phyloP scores from a whole-genome alignment of 2,888 invertebrate species.

The Didymodactylos carnosus region DNA sequence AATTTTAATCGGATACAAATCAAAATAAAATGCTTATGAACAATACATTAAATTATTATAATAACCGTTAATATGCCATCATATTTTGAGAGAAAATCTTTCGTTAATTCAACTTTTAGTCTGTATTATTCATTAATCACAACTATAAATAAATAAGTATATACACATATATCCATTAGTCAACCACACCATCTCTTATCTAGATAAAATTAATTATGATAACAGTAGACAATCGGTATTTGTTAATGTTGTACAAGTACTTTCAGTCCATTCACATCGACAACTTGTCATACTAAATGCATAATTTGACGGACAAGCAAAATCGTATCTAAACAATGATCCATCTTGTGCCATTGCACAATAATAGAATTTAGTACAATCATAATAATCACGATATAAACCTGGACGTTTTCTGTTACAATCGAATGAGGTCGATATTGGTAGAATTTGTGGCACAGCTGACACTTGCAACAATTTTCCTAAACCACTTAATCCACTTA shows the following conservation, averaged over 20 bases:
- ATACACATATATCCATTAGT: background rate
- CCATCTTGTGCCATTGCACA: background rate
- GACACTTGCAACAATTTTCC: background rate
- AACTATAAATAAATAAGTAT: no score
- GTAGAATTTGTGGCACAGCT: no score
- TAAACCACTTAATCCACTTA: background rate
- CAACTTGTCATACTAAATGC: slow-evolving; percentile 5
- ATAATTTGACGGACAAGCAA: slow-evolving; percentile 3
- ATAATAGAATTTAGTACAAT: slow-evolving; percentile 13
- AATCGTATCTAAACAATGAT: slow-evolving; percentile 1
- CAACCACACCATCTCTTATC: background rate
- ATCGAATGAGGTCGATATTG: background rate
- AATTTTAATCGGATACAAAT: background rate
- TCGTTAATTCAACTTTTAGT: background rate
- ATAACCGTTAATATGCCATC: no score
- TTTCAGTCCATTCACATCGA: slow-evolving; percentile 1
- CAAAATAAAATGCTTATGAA: background rate
- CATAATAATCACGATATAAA: slow-evolving; percentile 5
- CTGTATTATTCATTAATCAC: no score
- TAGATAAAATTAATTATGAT: background rate
- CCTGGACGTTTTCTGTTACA: slow-evolving; percentile 1
- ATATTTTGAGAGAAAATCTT: no score
- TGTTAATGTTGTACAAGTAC: background rate
- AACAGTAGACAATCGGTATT: background rate
- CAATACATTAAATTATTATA: no score